Evolutionary conservation across 2,113 vertebrate species (phyloP).

Genomic region (Paramisgurnus dabryanus): DNA sequence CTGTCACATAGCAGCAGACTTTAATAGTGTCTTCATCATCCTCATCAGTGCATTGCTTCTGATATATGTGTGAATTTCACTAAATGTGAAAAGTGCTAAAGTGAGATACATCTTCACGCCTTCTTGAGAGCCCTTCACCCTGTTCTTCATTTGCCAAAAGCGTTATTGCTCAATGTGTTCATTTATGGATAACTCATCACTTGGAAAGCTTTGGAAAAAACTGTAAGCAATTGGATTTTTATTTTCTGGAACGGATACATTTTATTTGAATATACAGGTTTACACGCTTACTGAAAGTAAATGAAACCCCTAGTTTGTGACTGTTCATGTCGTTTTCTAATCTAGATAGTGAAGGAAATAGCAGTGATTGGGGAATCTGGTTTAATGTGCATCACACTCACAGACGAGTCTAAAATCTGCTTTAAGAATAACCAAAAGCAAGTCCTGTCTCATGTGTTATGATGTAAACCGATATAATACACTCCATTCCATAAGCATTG

Average conservation of each 20-base stretch:
- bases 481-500: conserved; percentile 75
- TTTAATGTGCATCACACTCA: conserved; percentile 18
- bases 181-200: conserved; percentile 51
- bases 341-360: conserved; percentile 26
- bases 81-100: conserved; percentile 28
- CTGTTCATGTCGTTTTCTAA: background rate
- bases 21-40: conserved; percentile 36
- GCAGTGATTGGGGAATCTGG: conserved; percentile 47
- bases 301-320: background rate
- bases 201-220: conserved; percentile 60
- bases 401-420: conserved; percentile 28
- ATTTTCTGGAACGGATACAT: conserved; percentile 31
- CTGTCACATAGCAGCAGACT: conserved; percentile 26
- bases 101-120: conserved; percentile 35
- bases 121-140: conserved; percentile 15
- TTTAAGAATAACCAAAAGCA: conserved; percentile 55
- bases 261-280: conserved; percentile 35
- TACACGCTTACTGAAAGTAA: conserved; percentile 5
- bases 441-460: conserved; percentile 66
- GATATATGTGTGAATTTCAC: conserved; percentile 35
- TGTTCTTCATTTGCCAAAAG: conserved; percentile 65
- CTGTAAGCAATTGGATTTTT: conserved; percentile 42
- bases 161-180: conserved; percentile 38
- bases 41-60: conserved; percentile 25
- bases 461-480: conserved; percentile 65